A percentile compares a stretch with the other conserved stretches of the same genome.
Conservation (phyloP, 1,140 invertebrate genomes). For the Hesperophylax magnus region DNA sequence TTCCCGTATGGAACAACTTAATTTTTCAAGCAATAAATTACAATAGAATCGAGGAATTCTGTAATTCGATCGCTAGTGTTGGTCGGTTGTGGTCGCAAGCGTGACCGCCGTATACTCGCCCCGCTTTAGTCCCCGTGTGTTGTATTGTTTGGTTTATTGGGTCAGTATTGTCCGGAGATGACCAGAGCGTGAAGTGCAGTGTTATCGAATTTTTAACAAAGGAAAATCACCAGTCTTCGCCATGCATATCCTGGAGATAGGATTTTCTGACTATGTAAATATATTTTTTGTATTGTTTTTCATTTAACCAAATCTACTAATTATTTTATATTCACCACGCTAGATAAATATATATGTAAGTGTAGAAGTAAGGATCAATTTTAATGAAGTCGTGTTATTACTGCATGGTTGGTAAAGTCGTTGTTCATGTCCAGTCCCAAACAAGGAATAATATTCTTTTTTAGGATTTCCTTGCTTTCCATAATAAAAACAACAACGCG, state of each 20-base stretch:
- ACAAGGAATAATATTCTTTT: too few species aligned
- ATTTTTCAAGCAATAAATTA: neutral
- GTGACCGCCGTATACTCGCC: neutral
- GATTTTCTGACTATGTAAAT: slow-evolving; percentile 56
- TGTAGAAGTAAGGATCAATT: neutral
- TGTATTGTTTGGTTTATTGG: slow-evolving; percentile 24
- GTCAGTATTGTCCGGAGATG: slow-evolving; percentile 41
- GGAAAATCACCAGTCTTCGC: slow-evolving; percentile 16
- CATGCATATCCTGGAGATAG: slow-evolving; percentile 56
- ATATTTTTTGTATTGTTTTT: slow-evolving; percentile 27
- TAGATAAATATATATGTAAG: neutral
- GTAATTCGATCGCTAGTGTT: slow-evolving; percentile 23
- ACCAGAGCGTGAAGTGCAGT: slow-evolving; percentile 37
- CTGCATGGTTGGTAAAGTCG: too few species aligned
- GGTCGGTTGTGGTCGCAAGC: neutral
- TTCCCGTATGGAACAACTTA: neutral
- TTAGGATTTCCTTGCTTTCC: too few species aligned
- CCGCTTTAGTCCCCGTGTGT: slow-evolving; percentile 12
- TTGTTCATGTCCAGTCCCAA: neutral
- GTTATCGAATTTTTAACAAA: slow-evolving; percentile 20
- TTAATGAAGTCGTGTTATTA: too few species aligned
- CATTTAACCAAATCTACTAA: neutral
- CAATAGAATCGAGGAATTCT: neutral
- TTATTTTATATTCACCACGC: neutral
- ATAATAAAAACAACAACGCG: too few species aligned